A percentile compares a stretch with the other conserved stretches of the same genome.
Conservation (phyloP, 2,888 invertebrate genomes). For the Urechis unicinctus region DNA sequence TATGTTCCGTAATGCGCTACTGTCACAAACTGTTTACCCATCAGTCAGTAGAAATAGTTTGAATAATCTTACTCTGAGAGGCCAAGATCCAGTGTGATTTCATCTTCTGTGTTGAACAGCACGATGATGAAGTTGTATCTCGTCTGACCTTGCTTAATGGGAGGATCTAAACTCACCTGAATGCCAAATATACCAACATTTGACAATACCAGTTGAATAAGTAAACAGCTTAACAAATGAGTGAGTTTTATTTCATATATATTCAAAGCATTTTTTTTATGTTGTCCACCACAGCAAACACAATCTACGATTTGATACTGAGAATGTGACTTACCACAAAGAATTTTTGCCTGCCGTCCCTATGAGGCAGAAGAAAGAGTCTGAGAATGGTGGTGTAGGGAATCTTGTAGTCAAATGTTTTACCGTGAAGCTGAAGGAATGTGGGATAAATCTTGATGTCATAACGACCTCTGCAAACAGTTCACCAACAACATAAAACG, state of each 20-base stretch:
- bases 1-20: too few species aligned
- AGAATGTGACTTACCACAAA: slow-evolving; percentile 86
- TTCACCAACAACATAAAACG: too few species aligned
- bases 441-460: slow-evolving; percentile 90
- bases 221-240: background rate
- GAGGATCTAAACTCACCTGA: slow-evolving; percentile 84
- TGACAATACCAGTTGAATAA: background rate
- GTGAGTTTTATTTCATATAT: too few species aligned
- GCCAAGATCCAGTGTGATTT: slow-evolving; percentile 82
- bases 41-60: too few species aligned
- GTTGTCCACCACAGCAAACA: too few species aligned
- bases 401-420: slow-evolving; percentile 99
- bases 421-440: slow-evolving; percentile 89
- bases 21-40: too few species aligned
- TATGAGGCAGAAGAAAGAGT: slow-evolving; percentile 90
- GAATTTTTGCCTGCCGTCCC: slow-evolving; percentile 95
- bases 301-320: too few species aligned
- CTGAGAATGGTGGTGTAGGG: slow-evolving; percentile 94
- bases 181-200: slow-evolving; percentile 13
- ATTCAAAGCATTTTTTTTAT: too few species aligned
- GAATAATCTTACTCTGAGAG: slow-evolving; percentile 87
- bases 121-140: slow-evolving; percentile 93
- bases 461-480: slow-evolving; percentile 78
- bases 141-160: slow-evolving; percentile 98
- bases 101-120: slow-evolving; percentile 90